Percentiles rank a stretch among this genome's conserved stretches.
Evolutionary conservation across 2,797 vertebrate species (phyloP).

Genomic region (Picus viridis): DNA sequence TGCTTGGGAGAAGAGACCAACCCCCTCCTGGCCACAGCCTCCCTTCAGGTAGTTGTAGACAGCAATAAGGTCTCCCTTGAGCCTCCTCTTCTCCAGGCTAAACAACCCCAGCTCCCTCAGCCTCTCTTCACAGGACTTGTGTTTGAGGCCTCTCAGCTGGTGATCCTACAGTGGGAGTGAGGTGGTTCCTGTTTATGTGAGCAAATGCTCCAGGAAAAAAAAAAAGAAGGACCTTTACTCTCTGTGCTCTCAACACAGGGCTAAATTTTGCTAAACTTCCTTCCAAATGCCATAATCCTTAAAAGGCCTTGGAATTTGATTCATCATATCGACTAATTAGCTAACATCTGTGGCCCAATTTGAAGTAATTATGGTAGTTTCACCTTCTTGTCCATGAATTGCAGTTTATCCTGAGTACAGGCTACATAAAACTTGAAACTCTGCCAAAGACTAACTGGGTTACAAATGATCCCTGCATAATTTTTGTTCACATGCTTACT

Average conservation of each 20-base stretch:
- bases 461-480: not conserved
- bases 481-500: slow-evolving; percentile 18
- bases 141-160: not conserved
- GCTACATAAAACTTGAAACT: not conserved
- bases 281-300: not conserved
- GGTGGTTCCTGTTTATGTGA: not conserved
- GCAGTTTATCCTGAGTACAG: not conserved
- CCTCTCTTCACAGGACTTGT: no score
- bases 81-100: no score
- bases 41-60: no score
- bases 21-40: no score
- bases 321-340: not conserved
- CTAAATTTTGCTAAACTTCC: not conserved
- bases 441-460: not conserved
- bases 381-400: slow-evolving; percentile 31
- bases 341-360: not conserved
- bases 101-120: no score
- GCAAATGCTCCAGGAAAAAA: not conserved
- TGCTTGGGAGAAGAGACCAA: no score
- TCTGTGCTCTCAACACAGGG: not conserved
- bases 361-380: slow-evolving; percentile 10
- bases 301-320: not conserved
- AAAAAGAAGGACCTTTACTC: not conserved
- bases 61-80: no score
- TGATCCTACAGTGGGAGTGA: not conserved